Evolutionary conservation across 2,888 invertebrate genomes (phyloP).

Genomic region (Hypselothyrea guttata): DNA sequence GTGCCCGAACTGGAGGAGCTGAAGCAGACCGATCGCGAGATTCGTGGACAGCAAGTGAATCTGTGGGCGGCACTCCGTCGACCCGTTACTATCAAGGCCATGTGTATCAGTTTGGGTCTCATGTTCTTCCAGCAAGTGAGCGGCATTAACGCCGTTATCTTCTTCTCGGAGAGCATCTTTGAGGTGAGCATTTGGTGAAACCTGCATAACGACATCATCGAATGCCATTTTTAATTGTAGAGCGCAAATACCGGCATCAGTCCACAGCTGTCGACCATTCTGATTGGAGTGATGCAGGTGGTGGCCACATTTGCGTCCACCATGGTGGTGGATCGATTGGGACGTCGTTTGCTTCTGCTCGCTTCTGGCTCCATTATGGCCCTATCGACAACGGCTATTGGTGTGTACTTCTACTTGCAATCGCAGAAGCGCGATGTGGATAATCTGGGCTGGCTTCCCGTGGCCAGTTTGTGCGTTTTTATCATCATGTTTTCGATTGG

Average conservation of each 20-base stretch:
- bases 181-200: constrained; percentile 83
- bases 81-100: constrained; percentile 85
- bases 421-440: constrained; percentile 81
- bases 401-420: constrained; percentile 86
- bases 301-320: constrained; percentile 87
- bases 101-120: constrained; percentile 88
- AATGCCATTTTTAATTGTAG: too few relatives aligned
- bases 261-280: constrained; percentile 87
- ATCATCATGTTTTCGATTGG: constrained; percentile 92
- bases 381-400: constrained; percentile 87
- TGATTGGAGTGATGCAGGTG: constrained; percentile 93
- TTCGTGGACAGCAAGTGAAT: constrained; percentile 84
- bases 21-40: constrained; percentile 83
- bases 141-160: constrained; percentile 92
- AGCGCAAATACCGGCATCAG: constrained; percentile 83
- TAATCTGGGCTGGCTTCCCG: constrained; percentile 88
- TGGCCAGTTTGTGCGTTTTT: constrained; percentile 88
- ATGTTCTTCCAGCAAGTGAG: constrained; percentile 96
- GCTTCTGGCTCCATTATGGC: constrained; percentile 88
- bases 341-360: constrained; percentile 89
- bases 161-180: constrained; percentile 91
- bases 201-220: too few relatives aligned
- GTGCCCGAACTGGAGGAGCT: constrained; percentile 86
- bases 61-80: constrained; percentile 85
- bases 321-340: constrained; percentile 90